Base-by-base conservation (phyloP, 2,797 vertebrate species). In the Rhabdophis nuchalis region DNA sequence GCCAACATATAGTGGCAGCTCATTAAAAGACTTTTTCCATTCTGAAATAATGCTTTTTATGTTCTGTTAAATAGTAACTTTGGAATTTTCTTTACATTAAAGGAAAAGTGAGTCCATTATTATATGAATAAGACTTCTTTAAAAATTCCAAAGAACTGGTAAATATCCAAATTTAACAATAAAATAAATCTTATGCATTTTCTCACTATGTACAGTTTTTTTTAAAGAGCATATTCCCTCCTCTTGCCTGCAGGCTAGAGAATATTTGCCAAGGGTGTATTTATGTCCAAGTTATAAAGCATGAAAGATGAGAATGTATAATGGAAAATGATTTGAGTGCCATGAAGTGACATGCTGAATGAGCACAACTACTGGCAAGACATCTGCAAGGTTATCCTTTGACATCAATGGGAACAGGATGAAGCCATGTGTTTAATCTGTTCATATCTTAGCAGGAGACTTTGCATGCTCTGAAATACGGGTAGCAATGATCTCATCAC, bases 261-360 rank as follows among this genome's bases (percentile, higher is more conserved):
- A 85, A 58, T 95, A 58, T 94, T 93, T 96, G 91, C 94, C 96
- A 96, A 96, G 91, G 88, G 53, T 93, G 60, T 94, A 93, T 94
- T 96, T 95, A 95, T 68, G 90, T 90, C 91, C 92, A 87, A 61
- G n/a, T 91, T 92, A 85, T 93, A 92, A 89, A 88, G 58, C 61
- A 92, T 95, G 94, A 96, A 95, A 95, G 92, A 93, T 5, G 91
- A 93, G 88, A 89, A 50, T 0, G 0, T 90, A 88, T 86, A 95
- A 95, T 94, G 90, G 91, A 95, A 95, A 90, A 96, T 94, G 82
- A 90, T 64, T 90, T 82, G 89, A 88, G 72, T 91, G 88, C 64
- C 95, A 86, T 89, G 93, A 90, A 90, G 92, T 93, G 94, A 91
- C 88, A 87, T 82, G 89, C 32, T 25, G 20, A 95, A 27, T 68